Percentiles rank a stretch among this genome's conserved stretches.
phyloP scores from a whole-genome alignment of 2,888 invertebrate species.

The Julus scanicus region DNA sequence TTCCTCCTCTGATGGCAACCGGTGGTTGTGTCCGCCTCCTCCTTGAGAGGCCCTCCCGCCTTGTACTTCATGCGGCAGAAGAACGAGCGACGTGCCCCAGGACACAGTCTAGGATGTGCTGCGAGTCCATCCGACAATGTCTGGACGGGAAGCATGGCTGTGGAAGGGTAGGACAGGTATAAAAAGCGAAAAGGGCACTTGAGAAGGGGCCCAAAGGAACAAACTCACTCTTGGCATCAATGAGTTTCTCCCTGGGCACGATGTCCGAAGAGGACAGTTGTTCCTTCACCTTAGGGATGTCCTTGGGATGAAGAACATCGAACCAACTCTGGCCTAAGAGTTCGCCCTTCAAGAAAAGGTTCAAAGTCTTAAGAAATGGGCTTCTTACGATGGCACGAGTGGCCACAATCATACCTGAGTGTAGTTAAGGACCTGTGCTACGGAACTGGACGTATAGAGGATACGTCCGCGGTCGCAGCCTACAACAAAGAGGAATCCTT shows the following conservation, averaged over 20 bases:
- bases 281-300: constrained; percentile 94
- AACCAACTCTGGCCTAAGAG: constrained; percentile 92
- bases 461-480: constrained; percentile 92
- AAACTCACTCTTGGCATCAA: constrained; percentile 92
- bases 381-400: too few relatives aligned
- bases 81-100: constrained; percentile 90
- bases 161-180: too few relatives aligned
- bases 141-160: background rate
- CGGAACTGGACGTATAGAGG: constrained; percentile 89
- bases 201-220: too few relatives aligned
- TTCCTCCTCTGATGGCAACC: constrained; percentile 63
- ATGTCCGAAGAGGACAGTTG: constrained; percentile 91
- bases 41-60: constrained; percentile 73
- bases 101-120: constrained; percentile 78
- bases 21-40: constrained; percentile 75
- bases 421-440: constrained; percentile 82
- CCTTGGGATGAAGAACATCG: constrained; percentile 93
- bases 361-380: too few relatives aligned
- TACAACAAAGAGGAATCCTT: constrained; percentile 91
- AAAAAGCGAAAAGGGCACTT: too few relatives aligned
- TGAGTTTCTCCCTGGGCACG: constrained; percentile 86
- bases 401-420: constrained; percentile 78
- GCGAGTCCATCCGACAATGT: background rate
- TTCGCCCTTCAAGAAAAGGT: constrained; percentile 75
- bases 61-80: constrained; percentile 93